Base-by-base conservation (phyloP, 2,797 vertebrate species). In the Rhyacichthys aspro region DNA sequence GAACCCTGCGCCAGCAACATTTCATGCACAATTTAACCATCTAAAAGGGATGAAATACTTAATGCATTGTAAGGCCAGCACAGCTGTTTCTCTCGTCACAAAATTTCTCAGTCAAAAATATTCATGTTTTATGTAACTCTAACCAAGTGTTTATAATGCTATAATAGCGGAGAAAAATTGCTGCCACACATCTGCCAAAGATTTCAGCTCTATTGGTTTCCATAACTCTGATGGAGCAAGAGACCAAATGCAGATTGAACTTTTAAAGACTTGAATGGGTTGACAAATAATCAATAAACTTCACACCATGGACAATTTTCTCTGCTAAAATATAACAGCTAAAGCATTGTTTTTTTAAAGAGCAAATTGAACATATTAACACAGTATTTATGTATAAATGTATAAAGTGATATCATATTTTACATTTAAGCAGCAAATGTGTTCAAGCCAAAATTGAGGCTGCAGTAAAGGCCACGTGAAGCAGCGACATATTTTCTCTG, bases 1-100 rank as follows among this genome's bases (percentile, higher is more conserved):
- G 94, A 94, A 85, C 91, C 94, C 94, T 90, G 94, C 92, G 96
- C 96, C 97, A 98, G 96, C 95, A 95, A 96, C 97, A 98, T 99
- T 99, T 98, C 97, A 99, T 97, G 97, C 96, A 96, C 97, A 98
- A 99, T 99, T 99, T 98, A 98, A 98, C 97, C 95, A 97, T 98
- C 96, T 98, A 98, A 98, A 98, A 98, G 96, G 96, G 96, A 97
- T 94, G 94, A 96, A 95, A 96, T 97, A 98, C 96, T 98, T 99
- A 98, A 99, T 97, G 97, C 96, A 96, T 98, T 98, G 95, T 97
- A 96, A 95, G 96, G 95, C 94, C 95, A 94, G 94, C 95, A 97
- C 97, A 99, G 97, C 96, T 99, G 97, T 98, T 98, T 99, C 94
- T 94, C 95, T 89, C 93, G 91, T 95, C 94, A 94, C 94, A 95